Evolutionary conservation across 2,888 invertebrate genomes (phyloP).

Genomic region (Diogma glabrata): DNA sequence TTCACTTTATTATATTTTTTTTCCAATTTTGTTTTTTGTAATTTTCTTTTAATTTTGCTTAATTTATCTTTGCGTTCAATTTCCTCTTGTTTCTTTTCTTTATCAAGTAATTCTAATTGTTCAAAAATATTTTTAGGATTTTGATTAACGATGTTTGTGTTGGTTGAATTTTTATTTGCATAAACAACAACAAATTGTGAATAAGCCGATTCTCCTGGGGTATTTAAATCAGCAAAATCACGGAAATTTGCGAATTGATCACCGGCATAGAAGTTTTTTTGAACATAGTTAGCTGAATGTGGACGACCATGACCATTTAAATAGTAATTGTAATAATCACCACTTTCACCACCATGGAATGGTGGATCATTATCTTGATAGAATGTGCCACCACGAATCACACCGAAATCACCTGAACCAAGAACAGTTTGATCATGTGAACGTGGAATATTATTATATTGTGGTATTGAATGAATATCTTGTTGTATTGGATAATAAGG

Average conservation of each 20-base stretch:
- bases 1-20: conserved; percentile 40
- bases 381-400: conserved; percentile 77
- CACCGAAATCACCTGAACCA: conserved; percentile 78
- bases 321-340: conserved; percentile 46
- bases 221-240: conserved; percentile 82
- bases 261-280: conserved; percentile 58
- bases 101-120: conserved; percentile 60
- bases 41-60: conserved; percentile 51
- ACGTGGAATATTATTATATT: conserved; percentile 35
- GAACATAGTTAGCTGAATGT: conserved; percentile 48
- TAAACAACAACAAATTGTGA: conserved; percentile 76
- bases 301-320: conserved; percentile 64
- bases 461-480: conserved; percentile 45
- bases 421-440: conserved; percentile 50
- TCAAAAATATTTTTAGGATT: conserved; percentile 75
- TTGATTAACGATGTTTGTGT: conserved; percentile 32
- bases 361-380: conserved; percentile 61
- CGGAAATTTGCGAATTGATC: conserved; percentile 84
- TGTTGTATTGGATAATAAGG: conserved; percentile 47
- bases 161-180: conserved; percentile 64
- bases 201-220: conserved; percentile 68
- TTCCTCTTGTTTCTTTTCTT: conserved; percentile 42
- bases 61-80: conserved; percentile 33
- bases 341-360: conserved; percentile 38
- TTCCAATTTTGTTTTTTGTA: conserved; percentile 42